Evolutionary conservation across 2,888 invertebrate species (phyloP).

Genomic region (Ornithoptera alexandrae): DNA sequence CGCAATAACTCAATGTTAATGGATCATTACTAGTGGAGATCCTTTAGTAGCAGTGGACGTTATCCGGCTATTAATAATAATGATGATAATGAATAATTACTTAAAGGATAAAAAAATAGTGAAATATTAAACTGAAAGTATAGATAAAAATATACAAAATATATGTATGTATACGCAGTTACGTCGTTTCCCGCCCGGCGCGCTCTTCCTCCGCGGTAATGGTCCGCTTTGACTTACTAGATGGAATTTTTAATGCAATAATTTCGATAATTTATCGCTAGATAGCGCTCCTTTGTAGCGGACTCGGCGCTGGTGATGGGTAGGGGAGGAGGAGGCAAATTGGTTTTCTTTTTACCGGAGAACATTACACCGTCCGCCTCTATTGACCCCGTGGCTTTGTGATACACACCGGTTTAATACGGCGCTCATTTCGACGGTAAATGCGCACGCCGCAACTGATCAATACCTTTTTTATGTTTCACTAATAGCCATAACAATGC

Average conservation of each 20-base stretch:
- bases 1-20: too few relatives aligned
- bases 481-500: too few relatives aligned
- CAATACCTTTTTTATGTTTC: too few relatives aligned
- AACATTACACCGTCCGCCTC: constrained; percentile 61
- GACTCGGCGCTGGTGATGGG: constrained; percentile 40
- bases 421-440: too few relatives aligned
- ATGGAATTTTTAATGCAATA: constrained; percentile 88
- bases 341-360: constrained; percentile 74
- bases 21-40: too few relatives aligned
- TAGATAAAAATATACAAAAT: too few relatives aligned
- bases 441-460: too few relatives aligned
- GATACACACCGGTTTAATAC: constrained; percentile 38
- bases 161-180: constrained; percentile 36
- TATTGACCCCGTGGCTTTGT: constrained; percentile 59
- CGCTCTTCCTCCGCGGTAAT: constrained; percentile 60
- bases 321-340: constrained; percentile 54
- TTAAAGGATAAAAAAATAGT: too few relatives aligned
- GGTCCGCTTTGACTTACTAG: constrained; percentile 84
- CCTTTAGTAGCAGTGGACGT: too few relatives aligned
- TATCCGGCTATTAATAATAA: too few relatives aligned
- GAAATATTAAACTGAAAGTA: too few relatives aligned
- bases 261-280: constrained; percentile 83
- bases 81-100: too few relatives aligned
- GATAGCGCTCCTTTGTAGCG: constrained; percentile 74
- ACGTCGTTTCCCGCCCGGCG: constrained; percentile 43